phyloP scores from a whole-genome alignment of 2,113 vertebrate species.

The Lagenorhynchus albirostris region DNA sequence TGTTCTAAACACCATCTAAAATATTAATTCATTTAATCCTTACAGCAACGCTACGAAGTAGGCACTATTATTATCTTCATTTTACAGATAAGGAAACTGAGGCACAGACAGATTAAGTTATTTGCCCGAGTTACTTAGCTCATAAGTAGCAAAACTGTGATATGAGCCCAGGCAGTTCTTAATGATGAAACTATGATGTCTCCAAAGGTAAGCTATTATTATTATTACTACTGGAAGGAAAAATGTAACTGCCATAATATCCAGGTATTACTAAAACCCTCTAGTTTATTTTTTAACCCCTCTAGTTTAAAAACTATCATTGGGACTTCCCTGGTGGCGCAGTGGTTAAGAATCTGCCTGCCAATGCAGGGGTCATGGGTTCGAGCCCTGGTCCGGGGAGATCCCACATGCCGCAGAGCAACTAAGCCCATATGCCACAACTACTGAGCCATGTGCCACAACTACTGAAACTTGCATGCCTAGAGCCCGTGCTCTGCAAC shows the following conservation, averaged over 20 bases:
- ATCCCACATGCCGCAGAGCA: too few relatives aligned
- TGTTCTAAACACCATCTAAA: neutral
- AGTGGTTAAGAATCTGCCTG: too few relatives aligned
- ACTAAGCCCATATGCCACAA: too few relatives aligned
- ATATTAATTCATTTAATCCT: conserved; percentile 16
- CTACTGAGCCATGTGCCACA: too few relatives aligned
- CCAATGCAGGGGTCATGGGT: too few relatives aligned
- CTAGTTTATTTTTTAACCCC: neutral
- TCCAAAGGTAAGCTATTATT: neutral
- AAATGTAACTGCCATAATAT: conserved; percentile 22
- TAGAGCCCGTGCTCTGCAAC: too few relatives aligned
- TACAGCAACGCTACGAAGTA: neutral
- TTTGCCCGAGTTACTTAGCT: neutral
- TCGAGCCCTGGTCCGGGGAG: too few relatives aligned
- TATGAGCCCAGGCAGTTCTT: neutral
- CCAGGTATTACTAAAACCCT: neutral
- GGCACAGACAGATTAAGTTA: neutral
- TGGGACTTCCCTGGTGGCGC: too few relatives aligned
- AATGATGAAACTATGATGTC: conserved; percentile 1
- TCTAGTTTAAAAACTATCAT: conserved; percentile 25
- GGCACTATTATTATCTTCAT: neutral
- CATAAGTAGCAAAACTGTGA: neutral
- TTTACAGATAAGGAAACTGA: conserved; percentile 34
- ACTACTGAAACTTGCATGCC: too few relatives aligned
- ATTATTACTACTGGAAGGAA: neutral